Evolutionary conservation across 2,888 invertebrate species (phyloP).

Genomic region (Nebria brevicollis): DNA sequence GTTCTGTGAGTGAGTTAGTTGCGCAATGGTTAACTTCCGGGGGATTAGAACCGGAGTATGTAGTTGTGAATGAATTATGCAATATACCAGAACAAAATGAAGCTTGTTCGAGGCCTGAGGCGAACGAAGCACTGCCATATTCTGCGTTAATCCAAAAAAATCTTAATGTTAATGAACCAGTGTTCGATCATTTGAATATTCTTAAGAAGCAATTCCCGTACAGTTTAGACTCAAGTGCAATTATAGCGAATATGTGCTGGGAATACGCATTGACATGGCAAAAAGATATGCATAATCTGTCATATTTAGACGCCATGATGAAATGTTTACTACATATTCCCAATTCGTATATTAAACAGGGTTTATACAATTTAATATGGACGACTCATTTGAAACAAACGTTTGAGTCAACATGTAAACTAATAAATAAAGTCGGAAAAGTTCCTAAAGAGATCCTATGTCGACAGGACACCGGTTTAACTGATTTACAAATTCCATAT

Average conservation of each 20-base stretch:
- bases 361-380: constrained; percentile 88
- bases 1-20: constrained; percentile 89
- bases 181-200: constrained; percentile 72
- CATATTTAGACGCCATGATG: constrained; percentile 76
- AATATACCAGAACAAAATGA: constrained; percentile 29
- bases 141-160: constrained; percentile 29
- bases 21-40: constrained; percentile 86
- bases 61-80: constrained; percentile 67
- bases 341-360: constrained; percentile 77
- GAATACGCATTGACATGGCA: constrained; percentile 91
- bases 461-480: constrained; percentile 78
- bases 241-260: constrained; percentile 91
- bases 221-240: constrained; percentile 80
- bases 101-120: constrained; percentile 33
- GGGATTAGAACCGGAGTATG: constrained; percentile 74
- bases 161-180: constrained; percentile 55
- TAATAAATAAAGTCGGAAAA: constrained; percentile 84
- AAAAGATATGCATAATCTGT: constrained; percentile 74
- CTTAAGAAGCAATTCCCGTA: constrained; percentile 85
- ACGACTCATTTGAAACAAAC: constrained; percentile 85
- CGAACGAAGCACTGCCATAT: constrained; percentile 27
- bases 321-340: constrained; percentile 74
- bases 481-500: constrained; percentile 69
- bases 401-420: constrained; percentile 78
- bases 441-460: constrained; percentile 87